These are phyloP conservation scores for Leptonema lineaticorne DNA, from an alignment of 1,140 invertebrate species.

Conservation along the genomic window DNA sequence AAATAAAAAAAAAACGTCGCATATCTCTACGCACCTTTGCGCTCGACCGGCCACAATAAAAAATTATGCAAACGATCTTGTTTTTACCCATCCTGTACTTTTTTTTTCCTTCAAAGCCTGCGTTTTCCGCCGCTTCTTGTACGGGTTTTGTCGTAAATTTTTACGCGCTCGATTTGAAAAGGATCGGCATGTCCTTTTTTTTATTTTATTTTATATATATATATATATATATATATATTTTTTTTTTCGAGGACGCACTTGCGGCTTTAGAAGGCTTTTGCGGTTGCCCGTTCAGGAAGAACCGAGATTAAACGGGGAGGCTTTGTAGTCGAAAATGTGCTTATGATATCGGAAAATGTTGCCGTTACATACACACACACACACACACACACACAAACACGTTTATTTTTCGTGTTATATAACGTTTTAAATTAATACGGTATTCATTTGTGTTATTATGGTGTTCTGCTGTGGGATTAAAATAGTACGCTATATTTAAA, in stretches of 20 bases:
- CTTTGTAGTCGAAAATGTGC: background rate
- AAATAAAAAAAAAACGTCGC: slow-evolving; percentile 6
- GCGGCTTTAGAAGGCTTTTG: background rate
- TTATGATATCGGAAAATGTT: background rate
- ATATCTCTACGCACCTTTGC: background rate
- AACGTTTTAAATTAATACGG: too few species aligned
- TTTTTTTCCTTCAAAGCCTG: too few species aligned
- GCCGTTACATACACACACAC: too few species aligned
- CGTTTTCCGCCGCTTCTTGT: slow-evolving; percentile 1
- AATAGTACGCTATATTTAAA: too few species aligned
- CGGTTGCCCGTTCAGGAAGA: background rate
- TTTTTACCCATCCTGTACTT: too few species aligned
- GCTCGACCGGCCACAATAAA: slow-evolving; percentile 11
- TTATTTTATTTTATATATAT: background rate
- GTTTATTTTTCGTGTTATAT: too few species aligned
- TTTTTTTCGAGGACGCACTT: background rate
- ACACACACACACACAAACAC: too few species aligned
- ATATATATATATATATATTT: too few species aligned
- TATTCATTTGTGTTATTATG: too few species aligned
- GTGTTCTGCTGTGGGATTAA: too few species aligned
- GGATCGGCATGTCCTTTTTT: background rate
- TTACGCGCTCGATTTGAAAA: slow-evolving; percentile 13
- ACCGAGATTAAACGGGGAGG: background rate
- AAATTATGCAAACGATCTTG: slow-evolving; percentile 19
- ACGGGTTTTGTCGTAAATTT: slow-evolving; percentile 16